These are phyloP conservation scores for Desmodus rotundus DNA, from an alignment of 2,113 vertebrate genomes.

Conservation along the genomic window DNA sequence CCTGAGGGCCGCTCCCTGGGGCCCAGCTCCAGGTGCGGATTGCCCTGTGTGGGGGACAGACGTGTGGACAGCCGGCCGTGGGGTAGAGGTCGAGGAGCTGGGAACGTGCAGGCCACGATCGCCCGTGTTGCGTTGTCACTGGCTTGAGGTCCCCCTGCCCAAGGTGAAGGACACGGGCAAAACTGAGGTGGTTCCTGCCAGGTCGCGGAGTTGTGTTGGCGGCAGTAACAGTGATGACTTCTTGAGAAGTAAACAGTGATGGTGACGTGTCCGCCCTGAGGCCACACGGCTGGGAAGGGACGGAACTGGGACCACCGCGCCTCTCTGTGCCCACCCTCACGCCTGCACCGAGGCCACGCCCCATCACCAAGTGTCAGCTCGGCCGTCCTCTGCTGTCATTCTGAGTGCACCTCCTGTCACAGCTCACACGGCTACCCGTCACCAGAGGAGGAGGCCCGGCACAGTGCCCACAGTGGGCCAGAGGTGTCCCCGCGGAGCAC, in stretches of 20 bases:
- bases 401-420: no score
- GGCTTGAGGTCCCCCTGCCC: background rate
- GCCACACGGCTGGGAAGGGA: background rate
- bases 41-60: background rate
- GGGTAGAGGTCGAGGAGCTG: no score
- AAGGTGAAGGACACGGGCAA: background rate
- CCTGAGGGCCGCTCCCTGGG: fast-evolving
- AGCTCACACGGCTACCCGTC: background rate
- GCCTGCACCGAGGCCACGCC: no score
- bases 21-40: background rate
- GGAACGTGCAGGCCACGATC: background rate
- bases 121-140: background rate
- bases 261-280: fast-evolving
- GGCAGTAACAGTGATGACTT: background rate
- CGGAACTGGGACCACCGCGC: background rate
- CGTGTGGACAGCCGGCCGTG: background rate
- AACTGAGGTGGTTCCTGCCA: background rate
- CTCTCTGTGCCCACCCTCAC: no score
- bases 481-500: background rate
- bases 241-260: fast-evolving
- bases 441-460: background rate
- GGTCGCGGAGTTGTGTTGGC: background rate
- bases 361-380: no score
- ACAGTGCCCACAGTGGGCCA: fast-evolving
- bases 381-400: no score